Percentiles rank a stretch among this genome's conserved stretches.
phyloP scores from a whole-genome alignment of 2,113 vertebrate genomes.

The Bettongia penicillata region DNA sequence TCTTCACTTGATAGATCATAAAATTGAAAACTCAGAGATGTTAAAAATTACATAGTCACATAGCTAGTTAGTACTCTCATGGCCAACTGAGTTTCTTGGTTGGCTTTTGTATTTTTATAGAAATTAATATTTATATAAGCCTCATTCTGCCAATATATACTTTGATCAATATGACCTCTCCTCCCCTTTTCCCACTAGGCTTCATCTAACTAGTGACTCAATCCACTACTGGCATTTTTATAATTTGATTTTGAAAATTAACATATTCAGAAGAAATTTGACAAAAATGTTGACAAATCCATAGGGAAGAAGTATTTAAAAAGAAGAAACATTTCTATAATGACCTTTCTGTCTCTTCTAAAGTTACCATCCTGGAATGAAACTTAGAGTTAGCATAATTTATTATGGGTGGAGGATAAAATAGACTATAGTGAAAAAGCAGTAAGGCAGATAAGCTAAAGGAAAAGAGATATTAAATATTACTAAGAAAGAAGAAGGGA shows the following conservation, averaged over 20 bases:
- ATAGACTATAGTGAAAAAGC: neutral
- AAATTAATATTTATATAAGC: neutral
- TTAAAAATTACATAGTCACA: neutral
- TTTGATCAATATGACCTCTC: neutral
- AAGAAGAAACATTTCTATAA: neutral
- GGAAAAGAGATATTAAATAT: neutral
- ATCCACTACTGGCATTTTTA: neutral
- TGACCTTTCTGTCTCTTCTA: constrained; percentile 31
- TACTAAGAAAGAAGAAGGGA: neutral
- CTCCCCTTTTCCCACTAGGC: neutral
- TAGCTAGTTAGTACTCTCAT: neutral
- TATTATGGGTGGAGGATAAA: constrained; percentile 31
- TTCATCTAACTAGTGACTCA: neutral
- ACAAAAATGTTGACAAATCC: constrained; percentile 26
- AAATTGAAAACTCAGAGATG: neutral
- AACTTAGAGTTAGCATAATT: constrained; percentile 30
- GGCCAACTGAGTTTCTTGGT: neutral
- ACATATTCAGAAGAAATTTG: constrained; percentile 31
- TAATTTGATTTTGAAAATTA: neutral
- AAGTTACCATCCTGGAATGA: neutral
- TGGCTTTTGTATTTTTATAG: neutral
- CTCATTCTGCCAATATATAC: neutral
- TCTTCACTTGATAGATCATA: neutral
- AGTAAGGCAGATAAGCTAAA: constrained; percentile 12
- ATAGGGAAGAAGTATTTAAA: neutral